Evolutionary conservation across 2,113 vertebrate genomes (phyloP), one percentile per base, ranked within the genome.

Genomic region (Microtus ochrogaster): DNA sequence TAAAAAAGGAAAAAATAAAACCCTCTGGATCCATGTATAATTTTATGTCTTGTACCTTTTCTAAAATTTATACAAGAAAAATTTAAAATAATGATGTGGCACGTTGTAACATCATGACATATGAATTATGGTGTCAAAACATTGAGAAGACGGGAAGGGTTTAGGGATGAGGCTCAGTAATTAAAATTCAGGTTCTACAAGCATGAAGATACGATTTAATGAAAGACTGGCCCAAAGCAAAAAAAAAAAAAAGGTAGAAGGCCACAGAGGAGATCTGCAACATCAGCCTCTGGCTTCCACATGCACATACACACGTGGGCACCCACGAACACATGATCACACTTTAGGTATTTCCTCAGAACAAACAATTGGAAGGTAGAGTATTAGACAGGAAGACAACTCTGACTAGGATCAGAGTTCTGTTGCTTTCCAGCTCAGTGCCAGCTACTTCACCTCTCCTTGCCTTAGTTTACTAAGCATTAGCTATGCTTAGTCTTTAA

Each of bases 31-130:
- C 55, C n/a, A 63, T 30, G 28, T 63, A 19, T 44, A 84, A 63
- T 84, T 39, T 87, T 96, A 68, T 85, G 22, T 39, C 7, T 82
- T 89, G 8, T 44, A 76, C 12, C 88, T 49, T 91, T 96, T 97
- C n/a, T n/a, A 73, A 91, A 83, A 76, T 96, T 93, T 49, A 83
- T 28, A 85, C 58, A 41, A 90, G 89, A 87, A 86, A 21, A 47
- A 33, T 82, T 33, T 73, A 63, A 93, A 96, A 90, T 63, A 94
- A 47, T 79, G 61, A 94, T 83, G 28, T 49, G 44, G 44, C 84
- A 30, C 96, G 78, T 49, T 79, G 47, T 52, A 89, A 24, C 47
- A 22, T 89, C 89, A 91, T 77, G 70, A 85, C 24, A 81, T n/a
- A 36, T 39, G 11, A 70, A 21, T 21, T 85, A 86, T 82, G 65